These are phyloP conservation scores for Venusia cambrica DNA, from an alignment of 2,888 invertebrate species.

Conservation along the genomic window DNA sequence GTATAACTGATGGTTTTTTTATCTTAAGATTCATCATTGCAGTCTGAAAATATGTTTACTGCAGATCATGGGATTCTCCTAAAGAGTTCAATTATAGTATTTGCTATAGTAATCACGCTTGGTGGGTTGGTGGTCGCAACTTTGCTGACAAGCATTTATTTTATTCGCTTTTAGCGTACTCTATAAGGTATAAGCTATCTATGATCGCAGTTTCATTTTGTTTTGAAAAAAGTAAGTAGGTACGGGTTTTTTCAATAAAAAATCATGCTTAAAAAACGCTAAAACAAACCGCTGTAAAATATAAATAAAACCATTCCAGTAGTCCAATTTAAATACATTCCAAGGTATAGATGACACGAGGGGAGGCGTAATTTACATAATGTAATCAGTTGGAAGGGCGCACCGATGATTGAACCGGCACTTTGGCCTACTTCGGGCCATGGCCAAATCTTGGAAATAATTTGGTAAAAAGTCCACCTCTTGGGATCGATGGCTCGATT, in stretches of 20 bases:
- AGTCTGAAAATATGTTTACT: too few relatives aligned
- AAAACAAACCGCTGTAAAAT: slow-evolving; percentile 1
- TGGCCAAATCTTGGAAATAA: slow-evolving; percentile 18
- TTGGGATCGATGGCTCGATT: slow-evolving; percentile 17
- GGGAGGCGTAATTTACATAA: slow-evolving; percentile 54
- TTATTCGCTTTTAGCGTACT: too few relatives aligned
- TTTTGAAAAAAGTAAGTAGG: slow-evolving; percentile 2
- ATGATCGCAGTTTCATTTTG: too few relatives aligned
- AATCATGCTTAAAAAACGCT: too few relatives aligned
- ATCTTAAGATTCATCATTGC: too few relatives aligned
- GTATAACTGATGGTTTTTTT: too few relatives aligned
- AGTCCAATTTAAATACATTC: slow-evolving; percentile 28
- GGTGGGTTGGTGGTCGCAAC: too few relatives aligned
- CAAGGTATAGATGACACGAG: slow-evolving; percentile 47
- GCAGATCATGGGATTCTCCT: too few relatives aligned
- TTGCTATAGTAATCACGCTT: too few relatives aligned
- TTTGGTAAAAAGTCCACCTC: slow-evolving; percentile 17
- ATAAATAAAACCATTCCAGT: slow-evolving; percentile 15
- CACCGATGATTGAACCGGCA: slow-evolving; percentile 53
- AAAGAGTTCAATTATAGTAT: too few relatives aligned
- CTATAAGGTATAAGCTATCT: too few relatives aligned
- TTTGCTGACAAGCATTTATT: too few relatives aligned
- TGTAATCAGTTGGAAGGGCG: slow-evolving; percentile 53
- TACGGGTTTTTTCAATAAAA: slow-evolving; percentile 2
- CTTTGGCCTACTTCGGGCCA: slow-evolving; percentile 40